Percentiles rank a stretch among this genome's conserved stretches.
Conservation (phyloP, 2,797 vertebrate genomes). For the Neoniphon sammara region DNA sequence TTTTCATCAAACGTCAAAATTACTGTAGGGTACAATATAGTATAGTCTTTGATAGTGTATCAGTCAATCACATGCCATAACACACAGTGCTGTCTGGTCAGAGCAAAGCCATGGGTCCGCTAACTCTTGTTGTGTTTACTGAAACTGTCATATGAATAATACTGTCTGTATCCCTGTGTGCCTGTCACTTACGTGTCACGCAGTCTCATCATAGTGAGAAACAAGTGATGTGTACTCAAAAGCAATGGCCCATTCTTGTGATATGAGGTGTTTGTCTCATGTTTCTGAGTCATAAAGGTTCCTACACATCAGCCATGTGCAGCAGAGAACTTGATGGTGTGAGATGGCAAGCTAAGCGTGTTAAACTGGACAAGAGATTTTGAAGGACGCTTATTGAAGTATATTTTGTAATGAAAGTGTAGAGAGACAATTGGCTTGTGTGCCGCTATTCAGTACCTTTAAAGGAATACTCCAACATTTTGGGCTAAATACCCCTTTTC, state of each 20-base stretch:
- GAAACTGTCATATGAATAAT: not conserved
- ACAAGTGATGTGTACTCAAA: constrained; percentile 23
- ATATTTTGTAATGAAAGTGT: not conserved
- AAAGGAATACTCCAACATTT: no score
- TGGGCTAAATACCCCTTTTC: no score
- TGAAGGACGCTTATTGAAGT: not conserved
- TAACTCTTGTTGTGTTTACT: not conserved
- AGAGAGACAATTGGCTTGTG: no score
- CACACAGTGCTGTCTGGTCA: not conserved
- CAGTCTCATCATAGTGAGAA: constrained; percentile 5
- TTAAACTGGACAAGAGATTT: not conserved
- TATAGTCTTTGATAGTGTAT: no score
- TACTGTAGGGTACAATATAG: no score
- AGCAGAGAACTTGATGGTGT: not conserved
- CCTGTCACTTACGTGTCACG: constrained; percentile 20
- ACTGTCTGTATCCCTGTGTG: constrained; percentile 17
- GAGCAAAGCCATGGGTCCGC: not conserved
- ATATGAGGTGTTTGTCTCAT: constrained; percentile 6
- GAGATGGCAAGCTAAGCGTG: constrained; percentile 5
- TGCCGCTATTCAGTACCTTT: no score
- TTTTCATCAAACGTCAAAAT: no score
- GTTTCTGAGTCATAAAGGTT: constrained; percentile 28
- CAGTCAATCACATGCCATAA: not conserved
- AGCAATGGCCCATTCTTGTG: constrained; percentile 7
- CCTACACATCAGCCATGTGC: constrained; percentile 10